These are phyloP conservation scores for Dendrolimus punctatus DNA, from an alignment of 1,140 invertebrate genomes.

Conservation along the genomic window DNA sequence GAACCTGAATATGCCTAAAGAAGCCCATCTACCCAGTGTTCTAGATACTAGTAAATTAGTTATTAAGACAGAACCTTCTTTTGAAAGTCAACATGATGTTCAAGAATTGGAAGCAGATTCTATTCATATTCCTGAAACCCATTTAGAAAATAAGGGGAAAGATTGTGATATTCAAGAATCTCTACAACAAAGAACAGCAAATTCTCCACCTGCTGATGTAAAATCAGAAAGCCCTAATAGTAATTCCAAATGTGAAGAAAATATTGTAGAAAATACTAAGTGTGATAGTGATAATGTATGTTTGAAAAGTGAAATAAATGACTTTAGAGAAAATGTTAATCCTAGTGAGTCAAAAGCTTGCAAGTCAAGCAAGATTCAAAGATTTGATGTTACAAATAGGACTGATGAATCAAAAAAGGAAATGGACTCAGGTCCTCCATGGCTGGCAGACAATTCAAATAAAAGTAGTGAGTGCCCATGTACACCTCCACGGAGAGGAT, in stretches of 20 bases:
- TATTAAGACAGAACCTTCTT: slow-evolving; percentile 32
- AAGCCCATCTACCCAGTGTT: slow-evolving; percentile 33
- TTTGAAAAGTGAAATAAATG: slow-evolving; percentile 61
- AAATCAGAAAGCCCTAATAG: slow-evolving; percentile 27
- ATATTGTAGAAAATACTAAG: slow-evolving; percentile 31
- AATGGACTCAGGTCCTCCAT: slow-evolving; percentile 59
- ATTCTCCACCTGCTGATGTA: slow-evolving; percentile 21
- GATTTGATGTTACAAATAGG: slow-evolving; percentile 44
- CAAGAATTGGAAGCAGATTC: slow-evolving; percentile 15
- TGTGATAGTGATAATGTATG: slow-evolving; percentile 45
- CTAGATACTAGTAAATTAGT: slow-evolving; percentile 30
- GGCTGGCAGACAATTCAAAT: slow-evolving; percentile 59
- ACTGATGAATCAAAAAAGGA: slow-evolving; percentile 56
- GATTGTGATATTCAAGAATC: slow-evolving; percentile 56
- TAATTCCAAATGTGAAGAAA: slow-evolving; percentile 30
- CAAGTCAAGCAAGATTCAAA: slow-evolving; percentile 47
- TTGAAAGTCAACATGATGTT: slow-evolving; percentile 25
- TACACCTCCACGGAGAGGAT: slow-evolving; percentile 76
- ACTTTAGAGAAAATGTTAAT: slow-evolving; percentile 67
- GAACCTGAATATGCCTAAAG: slow-evolving; percentile 41
- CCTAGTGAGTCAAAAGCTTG: slow-evolving; percentile 56
- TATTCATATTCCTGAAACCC: slow-evolving; percentile 25
- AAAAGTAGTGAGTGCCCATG: slow-evolving; percentile 68
- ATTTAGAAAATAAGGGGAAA: slow-evolving; percentile 27
- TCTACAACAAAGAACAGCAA: slow-evolving; percentile 33